Evolutionary conservation across 2,888 invertebrate species (phyloP).

Genomic region (Catonia carolina): DNA sequence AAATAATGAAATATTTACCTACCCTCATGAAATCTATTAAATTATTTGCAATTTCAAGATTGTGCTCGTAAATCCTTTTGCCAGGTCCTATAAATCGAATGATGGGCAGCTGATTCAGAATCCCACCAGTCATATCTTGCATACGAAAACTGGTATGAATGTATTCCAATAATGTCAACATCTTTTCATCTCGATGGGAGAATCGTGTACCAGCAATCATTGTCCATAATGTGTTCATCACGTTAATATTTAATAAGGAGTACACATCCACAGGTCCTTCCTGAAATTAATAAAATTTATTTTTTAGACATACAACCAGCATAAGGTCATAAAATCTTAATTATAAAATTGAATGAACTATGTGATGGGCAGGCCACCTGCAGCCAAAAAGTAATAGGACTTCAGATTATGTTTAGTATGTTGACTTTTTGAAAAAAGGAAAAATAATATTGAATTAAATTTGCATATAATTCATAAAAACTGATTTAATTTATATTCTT

Average conservation of each 20-base stretch:
- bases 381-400: no score
- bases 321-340: no score
- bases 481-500: no score
- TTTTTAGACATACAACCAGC: no score
- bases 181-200: slow-evolving; percentile 50
- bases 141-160: slow-evolving; percentile 57
- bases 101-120: slow-evolving; percentile 62
- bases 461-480: no score
- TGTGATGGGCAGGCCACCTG: no score
- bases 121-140: slow-evolving; percentile 59
- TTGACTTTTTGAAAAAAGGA: no score
- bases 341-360: no score
- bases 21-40: slow-evolving; percentile 22
- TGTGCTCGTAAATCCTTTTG: slow-evolving; percentile 51
- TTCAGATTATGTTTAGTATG: no score
- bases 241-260: slow-evolving; percentile 52
- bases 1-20: slow-evolving; percentile 1
- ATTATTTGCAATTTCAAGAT: neutral
- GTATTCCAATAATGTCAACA: slow-evolving; percentile 50
- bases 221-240: slow-evolving; percentile 63
- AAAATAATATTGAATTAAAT: no score
- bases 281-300: slow-evolving; percentile 1
- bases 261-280: slow-evolving; percentile 46
- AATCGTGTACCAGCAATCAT: slow-evolving; percentile 51
- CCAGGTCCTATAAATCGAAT: slow-evolving; percentile 57